A percentile compares a stretch with the other conserved stretches of the same genome.
phyloP scores from a whole-genome alignment of 2,888 invertebrate species.

The Congeria kusceri region DNA sequence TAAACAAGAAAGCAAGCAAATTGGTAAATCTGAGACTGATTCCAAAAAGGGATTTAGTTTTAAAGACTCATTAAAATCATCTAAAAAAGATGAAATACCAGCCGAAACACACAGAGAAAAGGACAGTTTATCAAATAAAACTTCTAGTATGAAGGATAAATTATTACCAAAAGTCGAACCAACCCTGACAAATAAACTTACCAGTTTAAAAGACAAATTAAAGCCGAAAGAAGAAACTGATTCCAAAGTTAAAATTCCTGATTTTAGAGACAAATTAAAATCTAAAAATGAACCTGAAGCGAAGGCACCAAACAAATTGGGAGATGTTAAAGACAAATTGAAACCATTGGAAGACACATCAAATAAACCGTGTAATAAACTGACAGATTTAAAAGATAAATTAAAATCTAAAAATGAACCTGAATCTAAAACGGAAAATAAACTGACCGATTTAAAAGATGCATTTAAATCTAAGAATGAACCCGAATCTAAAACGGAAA shows the following conservation, averaged over 20 bases:
- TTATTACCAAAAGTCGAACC: too few species aligned
- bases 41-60: conserved; percentile 12
- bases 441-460: conserved; percentile 28
- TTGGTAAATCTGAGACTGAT: conserved; percentile 11
- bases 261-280: conserved; percentile 40
- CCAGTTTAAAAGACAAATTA: too few species aligned
- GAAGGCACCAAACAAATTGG: neutral
- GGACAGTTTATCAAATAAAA: conserved; percentile 1
- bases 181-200: too few species aligned
- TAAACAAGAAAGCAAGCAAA: too few species aligned
- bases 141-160: too few species aligned
- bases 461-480: conserved; percentile 44
- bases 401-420: conserved; percentile 39
- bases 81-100: conserved; percentile 34
- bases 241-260: conserved; percentile 15
- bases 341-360: conserved; percentile 51
- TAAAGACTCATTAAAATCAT: conserved; percentile 32
- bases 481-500: neutral
- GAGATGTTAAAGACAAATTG: conserved; percentile 30
- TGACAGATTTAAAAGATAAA: conserved; percentile 34
- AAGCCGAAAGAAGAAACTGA: too few species aligned
- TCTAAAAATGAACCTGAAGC: conserved; percentile 30
- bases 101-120: conserved; percentile 31
- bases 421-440: conserved; percentile 10
- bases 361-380: conserved; percentile 13